A percentile compares a stretch with the other conserved stretches of the same genome.
These are phyloP conservation scores for Schizothorax lantsangensis DNA, from an alignment of 2,797 vertebrate genomes.

Conservation along the genomic window DNA sequence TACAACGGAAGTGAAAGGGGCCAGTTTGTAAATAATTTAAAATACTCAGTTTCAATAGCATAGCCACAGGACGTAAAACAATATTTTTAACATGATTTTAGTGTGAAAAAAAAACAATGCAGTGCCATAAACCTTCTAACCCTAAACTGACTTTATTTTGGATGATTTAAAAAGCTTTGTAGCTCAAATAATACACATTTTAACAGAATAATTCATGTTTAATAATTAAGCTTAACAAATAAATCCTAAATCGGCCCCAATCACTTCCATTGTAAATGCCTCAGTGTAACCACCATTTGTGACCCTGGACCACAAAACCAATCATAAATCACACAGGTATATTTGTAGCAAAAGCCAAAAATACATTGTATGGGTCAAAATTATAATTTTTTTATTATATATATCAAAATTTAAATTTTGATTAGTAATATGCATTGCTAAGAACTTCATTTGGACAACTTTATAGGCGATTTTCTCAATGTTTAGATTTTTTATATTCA, in stretches of 20 bases:
- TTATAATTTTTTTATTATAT: no score
- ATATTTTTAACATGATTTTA: background rate
- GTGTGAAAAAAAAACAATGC: background rate
- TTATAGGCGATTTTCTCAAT: background rate
- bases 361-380: no score
- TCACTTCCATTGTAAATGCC: constrained; percentile 10
- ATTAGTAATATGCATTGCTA: background rate
- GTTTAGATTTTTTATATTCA: background rate
- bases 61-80: background rate
- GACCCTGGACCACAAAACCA: background rate
- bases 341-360: no score
- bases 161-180: background rate
- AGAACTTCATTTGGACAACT: no score
- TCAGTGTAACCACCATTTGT: background rate
- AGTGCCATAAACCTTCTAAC: background rate
- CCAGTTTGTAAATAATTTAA: background rate
- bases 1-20: background rate
- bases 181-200: background rate
- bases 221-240: background rate
- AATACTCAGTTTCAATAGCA: background rate
- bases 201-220: background rate
- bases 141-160: background rate
- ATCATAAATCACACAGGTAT: background rate
- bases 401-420: background rate
- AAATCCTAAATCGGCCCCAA: background rate